Evolutionary conservation across 1,140 invertebrate species (phyloP).

Genomic region (Drosophila gunungcola): DNA sequence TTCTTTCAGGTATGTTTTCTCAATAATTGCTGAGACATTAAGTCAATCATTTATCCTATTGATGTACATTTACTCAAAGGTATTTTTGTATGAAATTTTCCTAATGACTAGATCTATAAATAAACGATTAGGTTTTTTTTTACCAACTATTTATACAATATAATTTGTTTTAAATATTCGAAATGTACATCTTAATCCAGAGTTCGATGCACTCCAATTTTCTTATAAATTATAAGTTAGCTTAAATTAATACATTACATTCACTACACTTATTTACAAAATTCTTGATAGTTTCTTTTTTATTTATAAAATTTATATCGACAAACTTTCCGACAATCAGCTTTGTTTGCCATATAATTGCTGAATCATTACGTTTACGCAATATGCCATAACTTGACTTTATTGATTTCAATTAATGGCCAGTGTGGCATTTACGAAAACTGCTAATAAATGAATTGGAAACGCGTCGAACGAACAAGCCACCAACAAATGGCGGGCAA

Average conservation of each 20-base stretch:
- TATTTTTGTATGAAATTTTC: background rate
- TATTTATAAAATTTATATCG: background rate
- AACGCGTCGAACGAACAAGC: slow-evolving; percentile 45
- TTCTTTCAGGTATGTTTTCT: slow-evolving; percentile 23
- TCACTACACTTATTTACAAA: too few species aligned
- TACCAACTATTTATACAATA: too few species aligned
- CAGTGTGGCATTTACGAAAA: slow-evolving; percentile 43
- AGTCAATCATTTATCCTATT: slow-evolving; percentile 40
- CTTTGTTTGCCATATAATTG: slow-evolving; percentile 26
- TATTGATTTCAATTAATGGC: slow-evolving; percentile 80
- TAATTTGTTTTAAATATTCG: too few species aligned
- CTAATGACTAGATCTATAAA: background rate
- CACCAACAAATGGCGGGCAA: slow-evolving; percentile 68
- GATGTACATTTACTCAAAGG: slow-evolving; percentile 46
- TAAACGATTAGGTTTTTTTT: too few species aligned
- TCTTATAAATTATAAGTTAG: too few species aligned
- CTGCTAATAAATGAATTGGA: slow-evolving; percentile 65
- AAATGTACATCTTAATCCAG: too few species aligned
- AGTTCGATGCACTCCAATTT: too few species aligned
- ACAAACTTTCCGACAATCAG: background rate
- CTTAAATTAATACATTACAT: too few species aligned
- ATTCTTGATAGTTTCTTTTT: too few species aligned
- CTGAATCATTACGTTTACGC: slow-evolving; percentile 53
- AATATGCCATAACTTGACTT: slow-evolving; percentile 49
- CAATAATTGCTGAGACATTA: slow-evolving; percentile 5